Conservation (phyloP, 2,113 vertebrate species). For the Tragelaphus buxtoni region DNA sequence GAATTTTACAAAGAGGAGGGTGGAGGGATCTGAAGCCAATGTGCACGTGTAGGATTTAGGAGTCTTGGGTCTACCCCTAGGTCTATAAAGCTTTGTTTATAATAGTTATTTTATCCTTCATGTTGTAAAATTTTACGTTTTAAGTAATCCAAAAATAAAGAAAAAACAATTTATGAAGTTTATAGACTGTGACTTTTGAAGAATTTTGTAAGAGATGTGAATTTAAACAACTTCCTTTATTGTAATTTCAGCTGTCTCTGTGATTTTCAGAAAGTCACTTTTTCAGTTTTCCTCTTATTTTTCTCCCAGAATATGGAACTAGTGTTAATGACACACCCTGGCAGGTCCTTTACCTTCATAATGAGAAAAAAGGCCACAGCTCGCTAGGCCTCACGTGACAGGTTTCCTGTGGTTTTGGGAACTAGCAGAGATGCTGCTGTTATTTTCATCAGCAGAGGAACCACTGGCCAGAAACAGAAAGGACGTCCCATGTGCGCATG, state of each 20-base stretch:
- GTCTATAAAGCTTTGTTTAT: not conserved
- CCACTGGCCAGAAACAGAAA: not conserved
- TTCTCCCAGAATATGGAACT: not conserved
- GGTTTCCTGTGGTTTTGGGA: not conserved
- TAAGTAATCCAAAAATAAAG: not conserved
- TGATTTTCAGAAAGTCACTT: not conserved
- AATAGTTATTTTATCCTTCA: not conserved
- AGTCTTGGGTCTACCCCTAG: not conserved
- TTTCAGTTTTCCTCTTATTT: constrained; percentile 26
- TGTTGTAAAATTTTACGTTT: not conserved
- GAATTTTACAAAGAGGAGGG: not conserved
- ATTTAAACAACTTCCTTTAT: not conserved
- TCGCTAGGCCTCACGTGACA: not conserved
- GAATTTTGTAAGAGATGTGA: not conserved
- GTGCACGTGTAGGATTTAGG: not conserved
- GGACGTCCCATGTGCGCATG: not conserved
- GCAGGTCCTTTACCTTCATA: not conserved
- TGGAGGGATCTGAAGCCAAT: not conserved
- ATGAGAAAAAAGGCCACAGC: not conserved
- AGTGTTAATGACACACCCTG: not conserved
- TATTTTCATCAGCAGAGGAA: not conserved
- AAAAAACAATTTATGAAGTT: not conserved
- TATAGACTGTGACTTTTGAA: not conserved
- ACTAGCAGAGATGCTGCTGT: not conserved
- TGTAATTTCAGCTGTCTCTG: not conserved